Evolutionary conservation across 2,797 vertebrate species (phyloP).

Genomic region (Poeciliopsis gracilis): DNA sequence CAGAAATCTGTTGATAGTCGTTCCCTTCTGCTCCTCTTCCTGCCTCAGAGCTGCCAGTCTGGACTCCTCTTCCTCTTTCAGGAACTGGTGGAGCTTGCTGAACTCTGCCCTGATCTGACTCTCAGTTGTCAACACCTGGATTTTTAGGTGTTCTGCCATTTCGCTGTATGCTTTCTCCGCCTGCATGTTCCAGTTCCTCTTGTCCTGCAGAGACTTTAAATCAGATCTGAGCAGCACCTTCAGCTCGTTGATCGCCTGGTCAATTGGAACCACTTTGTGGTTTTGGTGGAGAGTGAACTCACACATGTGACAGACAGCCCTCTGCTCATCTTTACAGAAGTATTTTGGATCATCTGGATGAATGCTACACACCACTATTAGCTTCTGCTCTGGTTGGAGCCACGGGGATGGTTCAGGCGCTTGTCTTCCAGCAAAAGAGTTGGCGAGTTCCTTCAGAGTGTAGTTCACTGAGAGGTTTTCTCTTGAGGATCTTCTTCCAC

Average conservation of each 20-base stretch:
- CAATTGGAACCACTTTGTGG: constrained; percentile 27
- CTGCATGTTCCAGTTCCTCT: constrained; percentile 10
- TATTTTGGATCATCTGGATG: constrained; percentile 9
- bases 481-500: constrained; percentile 25
- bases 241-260: constrained; percentile 24
- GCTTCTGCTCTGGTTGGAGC: neutral
- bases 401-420: neutral
- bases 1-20: neutral
- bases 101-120: constrained; percentile 54
- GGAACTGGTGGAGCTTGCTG: constrained; percentile 72
- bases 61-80: constrained; percentile 70
- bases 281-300: constrained; percentile 35
- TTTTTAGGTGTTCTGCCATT: constrained; percentile 9
- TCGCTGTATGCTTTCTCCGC: neutral
- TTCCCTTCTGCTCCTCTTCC: neutral
- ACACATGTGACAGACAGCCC: constrained; percentile 46
- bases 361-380: neutral
- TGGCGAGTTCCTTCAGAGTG: constrained; percentile 19
- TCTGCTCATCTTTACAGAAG: constrained; percentile 26
- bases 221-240: constrained; percentile 14
- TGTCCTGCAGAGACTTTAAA: constrained; percentile 26
- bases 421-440: constrained; percentile 13
- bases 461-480: rapidly evolving
- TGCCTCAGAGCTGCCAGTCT: constrained; percentile 57
- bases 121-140: constrained; percentile 21